Conservation (phyloP, 2,888 invertebrate genomes). For the Apotomis capreana region DNA sequence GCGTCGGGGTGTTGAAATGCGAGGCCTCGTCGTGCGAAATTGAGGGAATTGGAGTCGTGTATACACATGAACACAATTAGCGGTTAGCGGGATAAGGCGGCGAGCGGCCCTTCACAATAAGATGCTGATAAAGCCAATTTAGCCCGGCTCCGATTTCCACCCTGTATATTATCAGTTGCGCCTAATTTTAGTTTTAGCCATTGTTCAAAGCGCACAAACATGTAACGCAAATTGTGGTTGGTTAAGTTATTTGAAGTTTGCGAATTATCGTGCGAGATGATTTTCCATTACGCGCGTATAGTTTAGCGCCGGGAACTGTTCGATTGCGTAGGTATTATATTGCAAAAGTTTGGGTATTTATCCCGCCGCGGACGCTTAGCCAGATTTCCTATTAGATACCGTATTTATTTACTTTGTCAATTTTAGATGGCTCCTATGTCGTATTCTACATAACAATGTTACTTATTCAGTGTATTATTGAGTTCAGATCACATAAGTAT, state of each 20-base stretch:
- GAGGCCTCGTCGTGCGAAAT: conserved; percentile 58
- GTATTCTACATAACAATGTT: background rate
- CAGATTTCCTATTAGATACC: conserved; percentile 10
- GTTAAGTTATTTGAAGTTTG: conserved; percentile 46
- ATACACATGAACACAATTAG: conserved; percentile 69
- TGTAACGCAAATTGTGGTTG: conserved; percentile 50
- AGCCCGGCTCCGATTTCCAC: conserved; percentile 60
- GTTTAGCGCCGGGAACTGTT: conserved; percentile 32
- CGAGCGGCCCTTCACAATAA: conserved; percentile 55
- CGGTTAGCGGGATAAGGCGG: conserved; percentile 58
- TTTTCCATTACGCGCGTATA: conserved; percentile 39
- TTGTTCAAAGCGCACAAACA: conserved; percentile 65
- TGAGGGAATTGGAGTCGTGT: conserved; percentile 61
- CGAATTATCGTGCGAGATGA: conserved; percentile 36
- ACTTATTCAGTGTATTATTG: background rate
- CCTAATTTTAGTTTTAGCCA: conserved; percentile 63
- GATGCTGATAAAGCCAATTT: conserved; percentile 68
- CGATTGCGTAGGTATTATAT: conserved; percentile 32
- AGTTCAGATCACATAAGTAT: background rate
- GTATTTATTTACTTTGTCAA: background rate
- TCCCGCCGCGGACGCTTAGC: conserved; percentile 10
- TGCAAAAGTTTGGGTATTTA: conserved; percentile 37
- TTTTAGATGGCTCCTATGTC: background rate
- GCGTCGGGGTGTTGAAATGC: conserved; percentile 57
- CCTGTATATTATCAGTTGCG: conserved; percentile 64